Evolutionary conservation across 2,797 vertebrate genomes (phyloP).

Genomic region (Pelobates cultripes): DNA sequence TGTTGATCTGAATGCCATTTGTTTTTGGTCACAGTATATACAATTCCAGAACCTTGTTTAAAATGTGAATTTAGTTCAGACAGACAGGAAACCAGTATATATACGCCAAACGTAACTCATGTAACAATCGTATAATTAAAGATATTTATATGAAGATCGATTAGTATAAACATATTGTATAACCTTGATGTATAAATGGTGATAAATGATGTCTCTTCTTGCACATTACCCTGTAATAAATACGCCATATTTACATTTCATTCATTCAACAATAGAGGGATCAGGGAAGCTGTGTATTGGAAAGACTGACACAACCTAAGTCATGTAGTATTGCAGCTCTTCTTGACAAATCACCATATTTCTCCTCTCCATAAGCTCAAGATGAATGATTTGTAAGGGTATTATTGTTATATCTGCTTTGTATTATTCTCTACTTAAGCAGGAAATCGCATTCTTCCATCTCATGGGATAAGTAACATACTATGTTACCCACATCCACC

Average conservation of each 20-base stretch:
- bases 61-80: constrained; percentile 21
- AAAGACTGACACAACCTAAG: neutral
- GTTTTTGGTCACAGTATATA: constrained; percentile 39
- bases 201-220: constrained; percentile 23
- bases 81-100: constrained; percentile 45
- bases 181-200: constrained; percentile 29
- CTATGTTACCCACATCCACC: too few relatives aligned
- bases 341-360: neutral
- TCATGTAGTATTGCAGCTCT: neutral
- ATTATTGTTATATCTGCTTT: neutral
- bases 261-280: neutral
- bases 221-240: neutral
- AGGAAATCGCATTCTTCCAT: neutral
- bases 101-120: constrained; percentile 24
- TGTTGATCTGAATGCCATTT: constrained; percentile 31
- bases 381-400: neutral
- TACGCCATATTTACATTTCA: neutral
- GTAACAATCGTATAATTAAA: constrained; percentile 36
- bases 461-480: neutral
- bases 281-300: neutral
- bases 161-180: constrained; percentile 27
- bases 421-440: neutral
- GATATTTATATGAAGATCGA: neutral
- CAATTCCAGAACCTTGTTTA: constrained; percentile 40
- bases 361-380: neutral